phyloP scores from a whole-genome alignment of 2,797 vertebrate genomes.

The Neosilurus hyrtlii region DNA sequence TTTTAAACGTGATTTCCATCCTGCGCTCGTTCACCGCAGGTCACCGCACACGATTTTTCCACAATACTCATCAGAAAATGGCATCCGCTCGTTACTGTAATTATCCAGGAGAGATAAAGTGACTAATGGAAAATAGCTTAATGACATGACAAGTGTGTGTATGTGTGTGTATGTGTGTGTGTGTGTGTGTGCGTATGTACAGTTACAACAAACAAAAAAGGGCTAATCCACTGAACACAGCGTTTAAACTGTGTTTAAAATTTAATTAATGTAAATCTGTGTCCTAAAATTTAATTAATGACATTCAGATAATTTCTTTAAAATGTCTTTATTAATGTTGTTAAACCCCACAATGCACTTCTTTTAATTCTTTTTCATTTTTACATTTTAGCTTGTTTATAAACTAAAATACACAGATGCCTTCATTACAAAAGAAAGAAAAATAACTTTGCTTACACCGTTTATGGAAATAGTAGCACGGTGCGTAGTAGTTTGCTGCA shows the following conservation, averaged over 20 bases:
- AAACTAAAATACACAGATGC: neutral
- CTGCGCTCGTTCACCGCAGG: neutral
- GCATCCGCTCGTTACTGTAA: conserved; percentile 6
- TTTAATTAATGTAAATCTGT: neutral
- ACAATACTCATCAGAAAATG: conserved; percentile 1
- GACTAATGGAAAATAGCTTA: neutral
- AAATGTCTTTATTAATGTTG: neutral
- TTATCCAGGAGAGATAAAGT: conserved; percentile 1
- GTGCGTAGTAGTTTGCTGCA: neutral
- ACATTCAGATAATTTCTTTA: neutral
- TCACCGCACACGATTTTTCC: neutral
- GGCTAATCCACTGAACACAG: neutral
- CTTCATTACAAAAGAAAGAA: neutral
- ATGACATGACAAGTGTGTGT: neutral
- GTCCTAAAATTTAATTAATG: neutral
- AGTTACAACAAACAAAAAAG: conserved; percentile 1
- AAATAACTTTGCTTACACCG: neutral
- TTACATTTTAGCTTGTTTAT: neutral
- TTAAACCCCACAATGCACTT: neutral
- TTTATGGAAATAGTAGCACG: neutral
- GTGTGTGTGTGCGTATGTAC: conserved; percentile 2
- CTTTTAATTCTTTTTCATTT: neutral
- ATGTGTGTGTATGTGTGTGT: conserved; percentile 7
- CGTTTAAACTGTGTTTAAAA: neutral
- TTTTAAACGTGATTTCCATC: neutral